phyloP scores from a whole-genome alignment of 1,140 invertebrate genomes.

The Rhyacophila brunnea region DNA sequence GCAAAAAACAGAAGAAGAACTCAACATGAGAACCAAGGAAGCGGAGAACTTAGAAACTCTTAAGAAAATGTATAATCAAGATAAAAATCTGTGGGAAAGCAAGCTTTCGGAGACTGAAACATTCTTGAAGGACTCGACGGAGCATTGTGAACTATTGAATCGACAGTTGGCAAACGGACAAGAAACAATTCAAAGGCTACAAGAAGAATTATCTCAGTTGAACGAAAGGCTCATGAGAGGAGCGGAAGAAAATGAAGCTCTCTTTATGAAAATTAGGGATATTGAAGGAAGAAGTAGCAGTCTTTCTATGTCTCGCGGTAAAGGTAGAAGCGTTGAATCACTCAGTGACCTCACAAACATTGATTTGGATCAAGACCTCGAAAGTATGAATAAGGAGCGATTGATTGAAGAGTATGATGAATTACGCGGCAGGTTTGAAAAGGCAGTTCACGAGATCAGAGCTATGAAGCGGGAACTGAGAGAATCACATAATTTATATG shows the following conservation, averaged over 20 bases:
- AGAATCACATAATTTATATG: conserved; percentile 76
- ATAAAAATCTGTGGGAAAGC: conserved; percentile 65
- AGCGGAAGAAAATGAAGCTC: conserved; percentile 74
- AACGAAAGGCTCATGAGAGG: conserved; percentile 60
- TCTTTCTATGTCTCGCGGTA: conserved; percentile 53
- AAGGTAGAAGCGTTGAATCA: conserved; percentile 71
- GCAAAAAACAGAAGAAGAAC: conserved; percentile 70
- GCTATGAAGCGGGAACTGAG: conserved; percentile 78
- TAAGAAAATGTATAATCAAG: conserved; percentile 60
- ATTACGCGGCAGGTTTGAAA: conserved; percentile 72
- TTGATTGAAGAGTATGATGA: conserved; percentile 79
- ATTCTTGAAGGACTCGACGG: conserved; percentile 61
- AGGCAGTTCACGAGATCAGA: conserved; percentile 77
- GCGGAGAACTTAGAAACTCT: conserved; percentile 63
- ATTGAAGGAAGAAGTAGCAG: conserved; percentile 60
- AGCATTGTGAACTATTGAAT: conserved; percentile 62
- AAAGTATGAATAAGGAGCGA: conserved; percentile 71
- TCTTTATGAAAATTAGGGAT: conserved; percentile 69
- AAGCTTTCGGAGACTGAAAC: conserved; percentile 62
- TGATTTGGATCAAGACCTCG: conserved; percentile 72
- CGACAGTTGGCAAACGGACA: conserved; percentile 63
- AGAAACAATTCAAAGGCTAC: conserved; percentile 55
- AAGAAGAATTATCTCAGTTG: conserved; percentile 60
- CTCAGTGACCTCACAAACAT: conserved; percentile 79
- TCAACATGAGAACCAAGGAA: conserved; percentile 67